phyloP scores from a whole-genome alignment of 2,113 vertebrate genomes.

The Strix aluco region DNA sequence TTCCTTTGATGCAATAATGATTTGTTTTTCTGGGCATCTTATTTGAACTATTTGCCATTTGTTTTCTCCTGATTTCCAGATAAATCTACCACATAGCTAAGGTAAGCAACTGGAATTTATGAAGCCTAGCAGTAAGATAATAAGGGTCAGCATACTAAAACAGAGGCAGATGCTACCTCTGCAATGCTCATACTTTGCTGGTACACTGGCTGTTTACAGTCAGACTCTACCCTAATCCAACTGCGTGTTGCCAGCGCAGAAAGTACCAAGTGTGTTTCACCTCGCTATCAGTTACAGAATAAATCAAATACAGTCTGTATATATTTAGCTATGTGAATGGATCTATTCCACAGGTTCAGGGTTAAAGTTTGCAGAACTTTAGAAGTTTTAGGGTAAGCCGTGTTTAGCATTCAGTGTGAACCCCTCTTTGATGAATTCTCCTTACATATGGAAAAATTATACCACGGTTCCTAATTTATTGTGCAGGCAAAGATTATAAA shows the following conservation, averaged over 20 bases:
- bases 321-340: neutral
- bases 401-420: neutral
- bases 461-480: neutral
- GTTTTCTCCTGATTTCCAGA: neutral
- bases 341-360: neutral
- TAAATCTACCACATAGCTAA: neutral
- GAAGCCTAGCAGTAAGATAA: neutral
- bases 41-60: neutral
- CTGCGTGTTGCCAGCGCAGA: neutral
- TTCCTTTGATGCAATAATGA: slow-evolving; percentile 14
- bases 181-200: neutral
- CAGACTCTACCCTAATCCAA: neutral
- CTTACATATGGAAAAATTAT: neutral
- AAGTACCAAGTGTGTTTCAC: neutral
- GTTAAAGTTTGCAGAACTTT: neutral
- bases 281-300: neutral
- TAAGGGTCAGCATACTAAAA: neutral
- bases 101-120: neutral
- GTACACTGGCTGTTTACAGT: neutral
- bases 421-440: neutral
- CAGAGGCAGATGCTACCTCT: neutral
- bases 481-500: neutral
- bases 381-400: neutral
- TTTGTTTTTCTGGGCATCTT: slow-evolving; percentile 15
- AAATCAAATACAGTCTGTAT: neutral